phyloP scores from a whole-genome alignment of 2,113 vertebrate genomes.

The Mionectes macconnelli region DNA sequence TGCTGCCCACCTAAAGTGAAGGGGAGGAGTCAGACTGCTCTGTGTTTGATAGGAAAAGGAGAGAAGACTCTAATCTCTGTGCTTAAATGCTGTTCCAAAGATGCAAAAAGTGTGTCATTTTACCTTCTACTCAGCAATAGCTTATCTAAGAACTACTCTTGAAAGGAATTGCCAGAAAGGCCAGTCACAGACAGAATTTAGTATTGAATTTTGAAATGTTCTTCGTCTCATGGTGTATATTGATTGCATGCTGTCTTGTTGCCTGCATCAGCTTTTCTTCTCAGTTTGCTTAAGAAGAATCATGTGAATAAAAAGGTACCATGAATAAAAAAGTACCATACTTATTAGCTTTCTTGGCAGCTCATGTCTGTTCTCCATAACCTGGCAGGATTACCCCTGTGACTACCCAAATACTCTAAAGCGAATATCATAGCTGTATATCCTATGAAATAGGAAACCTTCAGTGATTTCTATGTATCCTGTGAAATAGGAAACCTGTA shows the following conservation, averaged over 20 bases:
- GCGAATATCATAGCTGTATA: neutral
- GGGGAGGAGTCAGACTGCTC: neutral
- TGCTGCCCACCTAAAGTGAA: neutral
- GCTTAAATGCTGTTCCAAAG: neutral
- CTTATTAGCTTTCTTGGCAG: neutral
- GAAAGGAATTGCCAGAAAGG: neutral
- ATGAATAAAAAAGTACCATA: neutral
- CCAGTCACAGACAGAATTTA: neutral
- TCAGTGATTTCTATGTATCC: neutral
- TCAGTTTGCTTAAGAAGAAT: neutral
- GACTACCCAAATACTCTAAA: neutral
- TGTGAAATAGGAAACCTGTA: neutral
- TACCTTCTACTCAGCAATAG: neutral
- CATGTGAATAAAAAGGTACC: neutral
- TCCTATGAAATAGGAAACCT: neutral
- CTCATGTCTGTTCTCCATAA: neutral
- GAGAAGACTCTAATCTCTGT: neutral
- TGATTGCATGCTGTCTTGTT: neutral
- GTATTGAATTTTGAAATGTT: neutral
- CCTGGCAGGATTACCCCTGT: neutral
- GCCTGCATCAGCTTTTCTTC: neutral
- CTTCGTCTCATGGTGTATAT: neutral
- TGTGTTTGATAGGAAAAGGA: neutral
- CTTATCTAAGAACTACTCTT: neutral
- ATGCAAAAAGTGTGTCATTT: neutral